A percentile compares a stretch with the other conserved stretches of the same genome.
phyloP scores from a whole-genome alignment of 2,113 vertebrate genomes.

The Platycercus adscitus region DNA sequence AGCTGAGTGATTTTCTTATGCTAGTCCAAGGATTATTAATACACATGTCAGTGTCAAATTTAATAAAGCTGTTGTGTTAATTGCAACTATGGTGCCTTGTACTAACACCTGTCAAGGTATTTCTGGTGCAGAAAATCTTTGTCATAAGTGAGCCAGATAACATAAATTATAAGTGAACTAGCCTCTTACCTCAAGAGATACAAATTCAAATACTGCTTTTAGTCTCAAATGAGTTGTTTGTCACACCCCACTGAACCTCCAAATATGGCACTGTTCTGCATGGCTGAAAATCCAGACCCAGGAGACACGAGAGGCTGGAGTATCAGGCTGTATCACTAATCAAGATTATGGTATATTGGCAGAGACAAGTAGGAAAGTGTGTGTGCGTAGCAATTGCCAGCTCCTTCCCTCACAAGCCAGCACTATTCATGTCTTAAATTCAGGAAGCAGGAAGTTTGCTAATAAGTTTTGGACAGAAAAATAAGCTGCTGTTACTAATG shows the following conservation, averaged over 20 bases:
- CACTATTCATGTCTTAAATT: background rate
- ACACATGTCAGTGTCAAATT: slow-evolving; percentile 52
- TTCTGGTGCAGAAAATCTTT: slow-evolving; percentile 62
- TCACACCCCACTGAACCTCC: slow-evolving; percentile 47
- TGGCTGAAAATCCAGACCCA: background rate
- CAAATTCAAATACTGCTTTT: slow-evolving; percentile 41
- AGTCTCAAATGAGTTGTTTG: slow-evolving; percentile 62
- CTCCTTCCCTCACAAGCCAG: background rate
- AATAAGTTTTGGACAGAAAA: slow-evolving; percentile 11
- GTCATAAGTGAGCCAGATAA: slow-evolving; percentile 46
- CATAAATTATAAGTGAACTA: slow-evolving; percentile 42
- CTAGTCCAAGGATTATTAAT: slow-evolving; percentile 67
- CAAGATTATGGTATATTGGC: slow-evolving; percentile 28
- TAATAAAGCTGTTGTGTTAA: slow-evolving; percentile 63
- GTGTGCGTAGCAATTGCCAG: background rate
- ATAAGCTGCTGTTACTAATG: background rate
- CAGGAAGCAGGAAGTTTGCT: background rate
- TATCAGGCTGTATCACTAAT: slow-evolving; percentile 48
- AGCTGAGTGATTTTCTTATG: slow-evolving; percentile 62
- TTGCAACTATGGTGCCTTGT: slow-evolving; percentile 28
- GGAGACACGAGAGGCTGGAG: slow-evolving; percentile 25
- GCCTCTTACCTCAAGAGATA: slow-evolving; percentile 53
- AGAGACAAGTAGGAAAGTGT: slow-evolving; percentile 1
- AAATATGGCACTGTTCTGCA: slow-evolving; percentile 59
- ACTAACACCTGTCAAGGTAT: slow-evolving; percentile 56